phyloP scores from a whole-genome alignment of 2,113 vertebrate genomes.

The Nerophis lumbriciformis region DNA sequence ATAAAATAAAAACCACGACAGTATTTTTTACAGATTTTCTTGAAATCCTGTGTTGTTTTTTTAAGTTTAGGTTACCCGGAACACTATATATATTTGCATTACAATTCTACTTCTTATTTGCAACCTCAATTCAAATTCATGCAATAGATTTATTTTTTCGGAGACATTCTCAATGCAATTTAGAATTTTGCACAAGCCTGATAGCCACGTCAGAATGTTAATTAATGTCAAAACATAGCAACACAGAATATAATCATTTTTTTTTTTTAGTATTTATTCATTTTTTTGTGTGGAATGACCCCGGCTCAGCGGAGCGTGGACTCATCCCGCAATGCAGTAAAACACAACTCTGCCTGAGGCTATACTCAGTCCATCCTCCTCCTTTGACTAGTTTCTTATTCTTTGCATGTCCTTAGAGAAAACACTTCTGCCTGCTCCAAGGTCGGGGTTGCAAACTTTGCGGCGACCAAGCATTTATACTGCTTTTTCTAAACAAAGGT shows the following conservation, averaged over 20 bases:
- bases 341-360: constrained; percentile 22
- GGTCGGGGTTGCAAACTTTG: constrained; percentile 24
- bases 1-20: no score
- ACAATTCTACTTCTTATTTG: no score
- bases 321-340: constrained; percentile 11
- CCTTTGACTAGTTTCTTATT: constrained; percentile 30
- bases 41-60: no score
- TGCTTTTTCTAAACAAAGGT: constrained; percentile 2
- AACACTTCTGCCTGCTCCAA: constrained; percentile 21
- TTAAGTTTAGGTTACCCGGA: no score
- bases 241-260: constrained; percentile 4
- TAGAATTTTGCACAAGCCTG: no score
- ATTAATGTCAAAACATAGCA: constrained; percentile 3
- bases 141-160: no score
- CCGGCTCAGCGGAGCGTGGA: constrained; percentile 13
- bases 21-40: no score
- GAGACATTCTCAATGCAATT: no score
- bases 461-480: constrained; percentile 15
- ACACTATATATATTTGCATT: no score
- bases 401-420: constrained; percentile 27
- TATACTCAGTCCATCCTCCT: constrained; percentile 8
- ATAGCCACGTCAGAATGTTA: constrained; percentile 6
- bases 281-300: constrained; percentile 1
- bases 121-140: no score
- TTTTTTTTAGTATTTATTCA: not conserved